phyloP scores from a whole-genome alignment of 1,140 invertebrate species.

The Drosophila nebulosa region DNA sequence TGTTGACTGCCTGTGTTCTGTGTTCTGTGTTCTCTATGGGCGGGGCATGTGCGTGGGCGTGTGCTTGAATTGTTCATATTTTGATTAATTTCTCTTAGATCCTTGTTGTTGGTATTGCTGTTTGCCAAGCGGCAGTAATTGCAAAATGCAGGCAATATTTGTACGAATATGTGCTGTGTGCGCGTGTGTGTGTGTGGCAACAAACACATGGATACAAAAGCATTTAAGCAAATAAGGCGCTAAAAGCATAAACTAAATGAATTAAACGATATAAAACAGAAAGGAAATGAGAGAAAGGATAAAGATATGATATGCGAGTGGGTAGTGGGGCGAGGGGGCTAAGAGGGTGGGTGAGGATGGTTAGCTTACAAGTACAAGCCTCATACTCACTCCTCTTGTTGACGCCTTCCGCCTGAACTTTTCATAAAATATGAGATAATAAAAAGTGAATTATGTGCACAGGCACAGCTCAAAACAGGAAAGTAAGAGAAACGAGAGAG shows the following conservation, averaged over 20 bases:
- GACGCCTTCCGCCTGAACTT: slow-evolving; percentile 28
- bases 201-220: slow-evolving; percentile 2
- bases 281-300: background rate
- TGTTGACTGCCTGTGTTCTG: background rate
- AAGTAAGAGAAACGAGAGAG: background rate
- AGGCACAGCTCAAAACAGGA: slow-evolving; percentile 21
- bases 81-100: slow-evolving; percentile 48
- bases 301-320: too few species aligned
- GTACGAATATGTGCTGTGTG: slow-evolving; percentile 14
- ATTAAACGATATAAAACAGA: slow-evolving; percentile 52
- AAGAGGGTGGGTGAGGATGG: background rate
- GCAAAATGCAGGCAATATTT: slow-evolving; percentile 31
- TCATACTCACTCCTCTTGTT: background rate
- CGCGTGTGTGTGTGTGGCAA: slow-evolving; percentile 7
- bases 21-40: background rate
- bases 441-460: slow-evolving; percentile 72
- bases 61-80: slow-evolving; percentile 56
- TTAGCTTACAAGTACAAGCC: background rate
- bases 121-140: slow-evolving; percentile 35
- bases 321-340: background rate
- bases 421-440: slow-evolving; percentile 71
- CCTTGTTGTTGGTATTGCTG: slow-evolving; percentile 14
- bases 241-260: slow-evolving; percentile 67
- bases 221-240: slow-evolving; percentile 66
- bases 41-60: slow-evolving; percentile 10